These are phyloP conservation scores for Vireo griseus DNA, from an alignment of 2,797 vertebrate species.

Conservation along the genomic window DNA sequence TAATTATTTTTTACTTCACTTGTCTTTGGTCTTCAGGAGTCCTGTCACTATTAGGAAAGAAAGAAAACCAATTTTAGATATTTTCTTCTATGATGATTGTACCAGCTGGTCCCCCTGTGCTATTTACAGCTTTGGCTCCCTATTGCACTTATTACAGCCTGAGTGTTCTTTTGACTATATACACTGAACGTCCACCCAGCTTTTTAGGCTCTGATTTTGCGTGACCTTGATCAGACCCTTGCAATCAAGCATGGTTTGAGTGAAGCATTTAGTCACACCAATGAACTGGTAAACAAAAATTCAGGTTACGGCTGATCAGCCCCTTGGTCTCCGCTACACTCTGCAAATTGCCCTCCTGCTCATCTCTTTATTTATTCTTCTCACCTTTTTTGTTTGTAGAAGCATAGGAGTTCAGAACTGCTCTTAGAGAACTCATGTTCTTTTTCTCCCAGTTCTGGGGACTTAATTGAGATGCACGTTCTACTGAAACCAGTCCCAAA, in stretches of 20 bases:
- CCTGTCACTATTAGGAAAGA: not conserved
- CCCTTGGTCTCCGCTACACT: not conserved
- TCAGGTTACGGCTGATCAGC: not conserved
- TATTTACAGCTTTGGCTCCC: not conserved
- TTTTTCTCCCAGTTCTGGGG: not conserved
- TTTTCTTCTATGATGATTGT: not conserved
- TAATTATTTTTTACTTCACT: not conserved
- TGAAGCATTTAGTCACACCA: not conserved
- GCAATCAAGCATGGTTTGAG: not conserved
- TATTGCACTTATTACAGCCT: not conserved
- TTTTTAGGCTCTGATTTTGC: not conserved
- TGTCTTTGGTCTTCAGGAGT: not conserved
- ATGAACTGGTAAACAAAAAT: not conserved
- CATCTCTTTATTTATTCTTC: not conserved
- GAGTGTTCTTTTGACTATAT: not conserved
- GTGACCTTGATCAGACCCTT: not conserved
- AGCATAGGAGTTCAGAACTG: not conserved
- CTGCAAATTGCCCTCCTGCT: not conserved
- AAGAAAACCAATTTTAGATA: not conserved
- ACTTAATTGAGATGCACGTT: not conserved
- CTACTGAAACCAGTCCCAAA: not conserved
- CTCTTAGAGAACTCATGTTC: not conserved
- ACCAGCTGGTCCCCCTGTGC: not conserved
- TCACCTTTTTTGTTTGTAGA: not conserved
- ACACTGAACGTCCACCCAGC: fast-evolving